Evolutionary conservation across 2,888 invertebrate species (phyloP).

Genomic region (Chydorus sphaericus): DNA sequence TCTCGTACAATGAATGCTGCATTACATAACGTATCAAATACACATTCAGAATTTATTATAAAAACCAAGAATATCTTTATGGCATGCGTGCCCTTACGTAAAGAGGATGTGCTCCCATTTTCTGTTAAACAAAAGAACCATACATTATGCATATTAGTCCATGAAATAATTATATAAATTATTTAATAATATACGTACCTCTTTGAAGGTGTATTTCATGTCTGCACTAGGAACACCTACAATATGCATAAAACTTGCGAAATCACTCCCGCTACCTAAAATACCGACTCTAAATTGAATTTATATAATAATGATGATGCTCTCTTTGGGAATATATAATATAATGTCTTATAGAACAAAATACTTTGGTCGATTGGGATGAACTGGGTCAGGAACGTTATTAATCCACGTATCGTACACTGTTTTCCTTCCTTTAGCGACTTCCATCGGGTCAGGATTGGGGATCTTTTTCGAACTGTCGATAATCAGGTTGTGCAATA

Average conservation of each 20-base stretch:
- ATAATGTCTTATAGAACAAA: background rate
- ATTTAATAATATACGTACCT: background rate
- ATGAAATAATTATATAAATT: background rate
- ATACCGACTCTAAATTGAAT: constrained; percentile 18
- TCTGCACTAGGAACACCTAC: constrained; percentile 33
- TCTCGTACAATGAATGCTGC: constrained; percentile 29
- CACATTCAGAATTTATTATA: constrained; percentile 16
- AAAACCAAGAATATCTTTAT: background rate
- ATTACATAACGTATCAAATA: constrained; percentile 25
- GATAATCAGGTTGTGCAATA: constrained; percentile 26
- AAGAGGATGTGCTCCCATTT: too few species aligned
- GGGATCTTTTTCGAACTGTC: constrained; percentile 28
- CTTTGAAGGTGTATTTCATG: constrained; percentile 24
- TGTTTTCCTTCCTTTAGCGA: constrained; percentile 21
- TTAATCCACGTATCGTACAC: constrained; percentile 27
- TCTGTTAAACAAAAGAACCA: background rate
- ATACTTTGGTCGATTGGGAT: constrained; percentile 16
- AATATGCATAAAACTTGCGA: constrained; percentile 29
- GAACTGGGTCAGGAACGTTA: constrained; percentile 16
- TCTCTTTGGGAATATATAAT: background rate
- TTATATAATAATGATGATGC: background rate
- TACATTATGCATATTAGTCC: background rate
- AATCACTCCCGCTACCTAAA: constrained; percentile 34
- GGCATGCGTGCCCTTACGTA: too few species aligned
- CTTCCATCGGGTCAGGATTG: constrained; percentile 25